Conservation (phyloP, 2,113 vertebrate genomes). For the Pelusios castaneus region DNA sequence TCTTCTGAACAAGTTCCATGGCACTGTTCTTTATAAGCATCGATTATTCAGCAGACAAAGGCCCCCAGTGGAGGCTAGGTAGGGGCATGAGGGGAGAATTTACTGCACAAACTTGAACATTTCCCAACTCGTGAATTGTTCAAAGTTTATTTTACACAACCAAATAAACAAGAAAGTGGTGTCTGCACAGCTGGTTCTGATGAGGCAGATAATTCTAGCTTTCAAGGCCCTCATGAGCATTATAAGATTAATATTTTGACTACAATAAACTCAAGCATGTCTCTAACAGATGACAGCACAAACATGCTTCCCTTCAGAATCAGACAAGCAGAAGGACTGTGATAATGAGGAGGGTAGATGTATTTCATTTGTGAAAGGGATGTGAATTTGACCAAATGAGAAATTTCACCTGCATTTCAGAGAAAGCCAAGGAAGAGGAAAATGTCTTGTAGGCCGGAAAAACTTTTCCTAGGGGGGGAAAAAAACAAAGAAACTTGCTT, state of each 20-base stretch:
- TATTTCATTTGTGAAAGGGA: background rate
- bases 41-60: background rate
- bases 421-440: background rate
- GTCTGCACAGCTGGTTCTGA: background rate
- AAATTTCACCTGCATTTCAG: background rate
- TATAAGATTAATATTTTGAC: background rate
- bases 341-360: background rate
- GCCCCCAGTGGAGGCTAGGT: background rate
- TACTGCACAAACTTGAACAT: background rate
- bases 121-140: background rate
- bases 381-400: background rate
- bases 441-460: background rate
- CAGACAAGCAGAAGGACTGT: background rate
- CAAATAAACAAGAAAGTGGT: background rate
- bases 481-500: background rate
- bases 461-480: background rate
- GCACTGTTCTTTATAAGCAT: slow-evolving; percentile 29
- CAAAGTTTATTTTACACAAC: background rate
- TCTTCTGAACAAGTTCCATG: background rate
- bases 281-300: background rate
- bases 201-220: background rate
- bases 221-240: background rate
- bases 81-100: background rate
- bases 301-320: background rate
- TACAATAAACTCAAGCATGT: background rate